These are phyloP conservation scores for Cinara cedri DNA, from an alignment of 2,888 invertebrate species.

Conservation along the genomic window DNA sequence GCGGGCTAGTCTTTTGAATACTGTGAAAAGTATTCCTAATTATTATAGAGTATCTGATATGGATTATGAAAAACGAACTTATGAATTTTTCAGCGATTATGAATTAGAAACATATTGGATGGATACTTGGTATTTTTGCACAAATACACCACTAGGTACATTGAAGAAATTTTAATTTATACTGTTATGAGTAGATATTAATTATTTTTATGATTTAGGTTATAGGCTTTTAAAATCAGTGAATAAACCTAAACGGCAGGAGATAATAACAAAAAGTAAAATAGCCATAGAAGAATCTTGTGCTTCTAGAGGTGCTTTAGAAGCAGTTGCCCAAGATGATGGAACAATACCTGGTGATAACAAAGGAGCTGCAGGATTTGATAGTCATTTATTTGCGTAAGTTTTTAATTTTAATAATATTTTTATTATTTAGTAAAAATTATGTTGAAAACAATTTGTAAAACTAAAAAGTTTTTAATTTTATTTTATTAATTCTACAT, in stretches of 20 bases:
- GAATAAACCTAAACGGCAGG: constrained; percentile 43
- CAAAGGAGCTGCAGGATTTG: constrained; percentile 75
- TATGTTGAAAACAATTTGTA: neutral
- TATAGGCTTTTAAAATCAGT: constrained; percentile 63
- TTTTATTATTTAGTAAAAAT: neutral
- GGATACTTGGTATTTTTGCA: constrained; percentile 54
- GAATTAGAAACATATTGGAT: constrained; percentile 52
- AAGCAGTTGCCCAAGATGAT: constrained; percentile 65
- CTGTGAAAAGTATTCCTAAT: constrained; percentile 34
- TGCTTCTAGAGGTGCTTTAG: constrained; percentile 64
- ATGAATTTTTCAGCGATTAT: constrained; percentile 36
- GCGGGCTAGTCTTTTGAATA: constrained; percentile 40
- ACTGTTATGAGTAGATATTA: constrained; percentile 63
- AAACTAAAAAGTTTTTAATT: neutral
- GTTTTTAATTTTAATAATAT: constrained; percentile 50
- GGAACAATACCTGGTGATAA: constrained; percentile 76
- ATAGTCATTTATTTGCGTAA: constrained; percentile 71
- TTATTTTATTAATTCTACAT: no score
- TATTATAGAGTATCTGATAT: constrained; percentile 59
- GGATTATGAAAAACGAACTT: constrained; percentile 38
- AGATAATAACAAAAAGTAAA: constrained; percentile 60
- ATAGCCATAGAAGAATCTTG: constrained; percentile 64
- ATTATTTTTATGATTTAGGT: constrained; percentile 15
- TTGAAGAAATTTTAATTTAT: constrained; percentile 57
- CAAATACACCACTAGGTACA: constrained; percentile 49